phyloP scores from a whole-genome alignment of 2,113 vertebrate species.

The Corythornis cristatus region DNA sequence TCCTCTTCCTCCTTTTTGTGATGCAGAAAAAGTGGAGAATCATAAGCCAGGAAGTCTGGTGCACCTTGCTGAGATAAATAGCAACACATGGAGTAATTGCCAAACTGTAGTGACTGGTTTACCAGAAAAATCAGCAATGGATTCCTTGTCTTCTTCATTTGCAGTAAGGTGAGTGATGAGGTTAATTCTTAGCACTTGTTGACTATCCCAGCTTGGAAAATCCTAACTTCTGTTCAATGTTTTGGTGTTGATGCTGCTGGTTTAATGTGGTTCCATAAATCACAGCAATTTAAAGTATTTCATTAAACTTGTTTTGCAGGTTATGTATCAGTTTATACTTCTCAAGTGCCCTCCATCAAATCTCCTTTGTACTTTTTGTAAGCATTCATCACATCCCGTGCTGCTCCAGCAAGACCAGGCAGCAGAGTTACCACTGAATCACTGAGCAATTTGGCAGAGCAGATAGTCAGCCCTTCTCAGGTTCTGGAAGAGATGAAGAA shows the following conservation, averaged over 20 bases:
- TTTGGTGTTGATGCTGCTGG: neutral
- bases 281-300: neutral
- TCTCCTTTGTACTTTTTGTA: neutral
- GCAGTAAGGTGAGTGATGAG: neutral
- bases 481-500: neutral
- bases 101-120: neutral
- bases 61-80: neutral
- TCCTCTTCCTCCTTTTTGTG: neutral
- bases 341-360: neutral
- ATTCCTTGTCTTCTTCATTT: neutral
- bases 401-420: neutral
- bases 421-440: neutral
- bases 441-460: neutral
- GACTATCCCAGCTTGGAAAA: neutral
- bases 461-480: neutral
- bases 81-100: neutral
- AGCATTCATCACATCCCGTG: neutral
- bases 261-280: conserved; percentile 37
- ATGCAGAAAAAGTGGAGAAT: neutral
- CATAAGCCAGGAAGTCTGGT: neutral
- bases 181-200: neutral
- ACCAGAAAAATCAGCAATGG: neutral
- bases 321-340: neutral
- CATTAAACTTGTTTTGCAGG: conserved; percentile 36
- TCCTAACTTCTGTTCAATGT: neutral